A percentile compares a stretch with the other conserved stretches of the same genome.
Conservation (phyloP, 2,113 vertebrate genomes). For the Motacilla alba region DNA sequence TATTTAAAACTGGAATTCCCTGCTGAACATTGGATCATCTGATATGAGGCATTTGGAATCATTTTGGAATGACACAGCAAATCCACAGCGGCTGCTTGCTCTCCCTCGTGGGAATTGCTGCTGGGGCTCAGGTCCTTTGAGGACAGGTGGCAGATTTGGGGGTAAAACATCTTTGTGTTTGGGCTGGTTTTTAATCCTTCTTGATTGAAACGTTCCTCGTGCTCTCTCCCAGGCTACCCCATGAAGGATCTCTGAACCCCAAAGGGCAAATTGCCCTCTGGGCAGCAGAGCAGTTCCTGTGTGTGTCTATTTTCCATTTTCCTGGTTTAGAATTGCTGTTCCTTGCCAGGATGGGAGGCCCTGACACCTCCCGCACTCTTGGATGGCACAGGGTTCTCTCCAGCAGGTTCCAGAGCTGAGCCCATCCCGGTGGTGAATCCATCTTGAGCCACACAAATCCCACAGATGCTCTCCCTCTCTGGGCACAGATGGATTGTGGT, state of each 20-base stretch:
- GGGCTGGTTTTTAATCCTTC: not conserved
- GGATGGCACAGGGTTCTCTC: not conserved
- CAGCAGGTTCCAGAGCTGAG: not conserved
- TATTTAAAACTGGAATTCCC: not conserved
- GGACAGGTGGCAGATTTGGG: not conserved
- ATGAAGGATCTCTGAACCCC: fast-evolving
- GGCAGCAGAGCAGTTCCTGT: not conserved
- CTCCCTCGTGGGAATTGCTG: fast-evolving
- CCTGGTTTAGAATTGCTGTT: not conserved
- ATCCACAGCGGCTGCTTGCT: not conserved
- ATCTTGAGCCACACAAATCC: fast-evolving
- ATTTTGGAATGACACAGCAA: not conserved
- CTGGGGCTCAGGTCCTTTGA: not conserved
- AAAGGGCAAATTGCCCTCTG: not conserved
- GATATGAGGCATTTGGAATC: not conserved
- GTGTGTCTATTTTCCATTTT: not conserved
- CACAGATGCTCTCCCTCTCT: fast-evolving
- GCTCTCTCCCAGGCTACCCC: not conserved
- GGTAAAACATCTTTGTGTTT: not conserved
- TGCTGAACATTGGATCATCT: not conserved
- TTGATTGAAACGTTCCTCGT: fast-evolving
- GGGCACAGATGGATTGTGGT: not conserved
- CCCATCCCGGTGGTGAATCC: fast-evolving
- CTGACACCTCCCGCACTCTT: not conserved
- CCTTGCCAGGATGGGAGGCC: not conserved